phyloP scores from a whole-genome alignment of 2,797 vertebrate species.

The Moxostoma hubbsi region DNA sequence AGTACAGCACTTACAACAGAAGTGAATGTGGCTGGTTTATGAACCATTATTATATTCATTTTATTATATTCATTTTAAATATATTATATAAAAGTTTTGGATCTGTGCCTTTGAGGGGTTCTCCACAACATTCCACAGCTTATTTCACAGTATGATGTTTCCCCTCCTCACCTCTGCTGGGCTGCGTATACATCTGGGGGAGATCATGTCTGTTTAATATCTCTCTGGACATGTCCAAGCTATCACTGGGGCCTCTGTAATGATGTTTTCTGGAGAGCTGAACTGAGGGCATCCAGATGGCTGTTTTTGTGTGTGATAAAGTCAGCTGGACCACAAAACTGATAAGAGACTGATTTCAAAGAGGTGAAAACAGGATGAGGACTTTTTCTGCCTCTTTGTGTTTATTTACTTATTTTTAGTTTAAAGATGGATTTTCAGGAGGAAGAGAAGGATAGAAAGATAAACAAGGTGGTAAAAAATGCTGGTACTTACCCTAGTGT shows the following conservation, averaged over 20 bases:
- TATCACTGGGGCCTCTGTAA: not conserved
- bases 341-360: slow-evolving; percentile 76
- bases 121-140: not conserved
- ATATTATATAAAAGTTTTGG: not conserved
- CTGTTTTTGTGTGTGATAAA: not conserved
- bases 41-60: too few relatives aligned
- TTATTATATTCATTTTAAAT: too few relatives aligned
- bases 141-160: not conserved
- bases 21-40: too few relatives aligned
- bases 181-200: slow-evolving; percentile 5
- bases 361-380: slow-evolving; percentile 61
- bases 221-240: slow-evolving; percentile 31
- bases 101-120: not conserved
- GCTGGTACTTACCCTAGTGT: too few relatives aligned
- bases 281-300: not conserved
- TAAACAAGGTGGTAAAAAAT: not conserved
- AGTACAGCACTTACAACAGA: too few relatives aligned
- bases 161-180: not conserved
- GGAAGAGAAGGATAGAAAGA: not conserved
- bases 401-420: slow-evolving; percentile 58
- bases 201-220: slow-evolving; percentile 31
- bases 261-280: slow-evolving; percentile 22
- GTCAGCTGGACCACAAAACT: slow-evolving; percentile 54
- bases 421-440: not conserved
- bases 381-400: slow-evolving; percentile 61